These are phyloP conservation scores for Gryllus longicercus DNA, from an alignment of 2,888 invertebrate genomes.

Conservation along the genomic window DNA sequence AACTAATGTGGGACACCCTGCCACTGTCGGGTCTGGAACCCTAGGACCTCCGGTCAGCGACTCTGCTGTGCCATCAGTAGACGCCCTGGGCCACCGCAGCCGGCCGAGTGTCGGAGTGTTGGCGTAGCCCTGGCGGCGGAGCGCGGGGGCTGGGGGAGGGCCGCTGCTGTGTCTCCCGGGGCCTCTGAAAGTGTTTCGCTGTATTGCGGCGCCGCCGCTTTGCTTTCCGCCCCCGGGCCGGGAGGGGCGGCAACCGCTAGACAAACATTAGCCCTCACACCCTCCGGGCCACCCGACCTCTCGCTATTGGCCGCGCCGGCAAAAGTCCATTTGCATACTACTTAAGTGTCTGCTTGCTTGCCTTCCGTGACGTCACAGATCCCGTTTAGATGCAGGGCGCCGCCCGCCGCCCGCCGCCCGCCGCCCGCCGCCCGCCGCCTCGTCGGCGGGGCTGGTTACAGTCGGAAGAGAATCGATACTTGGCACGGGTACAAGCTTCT, in stretches of 20 bases:
- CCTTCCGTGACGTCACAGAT: not conserved
- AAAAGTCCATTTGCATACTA: constrained; percentile 17
- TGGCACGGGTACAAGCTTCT: not conserved
- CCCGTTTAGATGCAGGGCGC: not conserved
- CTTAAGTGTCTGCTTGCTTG: constrained; percentile 7
- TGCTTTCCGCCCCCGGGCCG: not conserved
- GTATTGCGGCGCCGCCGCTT: not conserved
- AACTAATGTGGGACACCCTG: rapidly evolving
- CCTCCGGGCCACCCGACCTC: not conserved
- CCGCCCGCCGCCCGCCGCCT: no score
- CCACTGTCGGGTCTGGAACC: not conserved
- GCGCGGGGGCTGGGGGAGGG: no score
- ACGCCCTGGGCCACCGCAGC: no score
- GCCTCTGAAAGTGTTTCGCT: not conserved
- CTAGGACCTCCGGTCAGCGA: not conserved
- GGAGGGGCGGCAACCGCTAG: not conserved
- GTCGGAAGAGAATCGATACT: not conserved
- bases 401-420: no score
- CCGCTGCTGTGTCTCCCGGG: not conserved
- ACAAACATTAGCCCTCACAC: not conserved
- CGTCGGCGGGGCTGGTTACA: not conserved
- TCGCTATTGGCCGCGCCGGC: not conserved
- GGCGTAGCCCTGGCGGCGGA: no score
- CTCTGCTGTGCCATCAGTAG: not conserved
- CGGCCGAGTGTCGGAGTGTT: no score